phyloP scores from a whole-genome alignment of 2,888 invertebrate species.

The Tanaodytes sp. region DNA sequence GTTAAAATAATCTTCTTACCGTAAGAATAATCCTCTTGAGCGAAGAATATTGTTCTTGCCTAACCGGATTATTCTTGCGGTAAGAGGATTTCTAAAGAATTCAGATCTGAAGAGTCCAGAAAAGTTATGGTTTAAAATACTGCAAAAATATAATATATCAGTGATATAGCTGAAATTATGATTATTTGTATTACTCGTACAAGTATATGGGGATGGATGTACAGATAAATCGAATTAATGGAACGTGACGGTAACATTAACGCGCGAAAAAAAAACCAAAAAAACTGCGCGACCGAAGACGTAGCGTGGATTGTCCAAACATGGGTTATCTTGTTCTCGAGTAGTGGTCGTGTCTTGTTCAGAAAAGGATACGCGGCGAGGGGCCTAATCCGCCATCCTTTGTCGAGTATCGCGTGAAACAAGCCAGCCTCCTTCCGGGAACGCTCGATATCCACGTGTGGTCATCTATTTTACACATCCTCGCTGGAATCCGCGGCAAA shows the following conservation, averaged over 20 bases:
- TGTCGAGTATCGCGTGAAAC: constrained; percentile 2
- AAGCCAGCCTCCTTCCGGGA: neutral
- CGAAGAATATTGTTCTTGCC: too few species aligned
- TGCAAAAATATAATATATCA: too few species aligned
- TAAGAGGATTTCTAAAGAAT: too few species aligned
- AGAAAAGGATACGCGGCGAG: constrained; percentile 43
- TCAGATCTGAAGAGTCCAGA: too few species aligned
- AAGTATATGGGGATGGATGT: constrained; percentile 14
- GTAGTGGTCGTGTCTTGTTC: constrained; percentile 34
- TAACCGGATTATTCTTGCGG: too few species aligned
- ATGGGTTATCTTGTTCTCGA: constrained; percentile 43
- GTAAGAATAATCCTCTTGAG: too few species aligned
- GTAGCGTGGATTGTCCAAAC: constrained; percentile 40
- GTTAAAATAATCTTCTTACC: too few species aligned
- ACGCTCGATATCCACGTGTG: constrained; percentile 17
- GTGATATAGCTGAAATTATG: too few species aligned
- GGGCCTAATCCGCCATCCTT: constrained; percentile 34
- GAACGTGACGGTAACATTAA: constrained; percentile 38
- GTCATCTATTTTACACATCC: constrained; percentile 3
- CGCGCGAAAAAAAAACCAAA: constrained; percentile 30
- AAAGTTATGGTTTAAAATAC: too few species aligned
- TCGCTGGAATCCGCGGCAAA: too few species aligned
- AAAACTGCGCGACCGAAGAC: constrained; percentile 14
- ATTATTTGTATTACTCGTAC: too few species aligned
- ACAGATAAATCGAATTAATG: constrained; percentile 39